phyloP scores from a whole-genome alignment of 2,113 vertebrate genomes.

The Marmota monax region DNA sequence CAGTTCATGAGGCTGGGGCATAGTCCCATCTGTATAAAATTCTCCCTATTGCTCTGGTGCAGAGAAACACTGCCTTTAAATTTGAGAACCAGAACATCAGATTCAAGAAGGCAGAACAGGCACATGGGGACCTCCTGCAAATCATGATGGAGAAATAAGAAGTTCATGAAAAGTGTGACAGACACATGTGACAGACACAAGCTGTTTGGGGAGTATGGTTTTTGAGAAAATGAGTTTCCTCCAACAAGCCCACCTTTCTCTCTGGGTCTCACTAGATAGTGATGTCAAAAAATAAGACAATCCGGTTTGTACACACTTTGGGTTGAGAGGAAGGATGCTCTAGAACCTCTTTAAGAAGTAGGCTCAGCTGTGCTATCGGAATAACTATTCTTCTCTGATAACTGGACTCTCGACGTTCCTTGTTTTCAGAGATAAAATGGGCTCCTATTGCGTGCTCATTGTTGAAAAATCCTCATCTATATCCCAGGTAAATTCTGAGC shows the following conservation, averaged over 20 bases:
- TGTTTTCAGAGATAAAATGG: background rate
- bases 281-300: background rate
- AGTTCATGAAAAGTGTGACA: background rate
- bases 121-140: background rate
- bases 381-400: background rate
- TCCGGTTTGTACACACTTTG: background rate
- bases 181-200: too few species aligned
- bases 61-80: background rate
- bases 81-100: background rate
- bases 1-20: background rate
- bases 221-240: background rate
- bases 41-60: background rate
- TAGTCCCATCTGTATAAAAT: background rate
- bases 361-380: background rate
- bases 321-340: background rate
- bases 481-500: background rate
- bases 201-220: background rate
- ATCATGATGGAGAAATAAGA: background rate
- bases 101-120: background rate
- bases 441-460: background rate
- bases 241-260: background rate
- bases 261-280: background rate
- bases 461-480: background rate
- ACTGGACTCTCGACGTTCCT: background rate
- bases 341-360: background rate